A percentile compares a stretch with the other conserved stretches of the same genome.
These are phyloP conservation scores for Netelia virgata DNA, from an alignment of 2,888 invertebrate genomes.

Conservation along the genomic window DNA sequence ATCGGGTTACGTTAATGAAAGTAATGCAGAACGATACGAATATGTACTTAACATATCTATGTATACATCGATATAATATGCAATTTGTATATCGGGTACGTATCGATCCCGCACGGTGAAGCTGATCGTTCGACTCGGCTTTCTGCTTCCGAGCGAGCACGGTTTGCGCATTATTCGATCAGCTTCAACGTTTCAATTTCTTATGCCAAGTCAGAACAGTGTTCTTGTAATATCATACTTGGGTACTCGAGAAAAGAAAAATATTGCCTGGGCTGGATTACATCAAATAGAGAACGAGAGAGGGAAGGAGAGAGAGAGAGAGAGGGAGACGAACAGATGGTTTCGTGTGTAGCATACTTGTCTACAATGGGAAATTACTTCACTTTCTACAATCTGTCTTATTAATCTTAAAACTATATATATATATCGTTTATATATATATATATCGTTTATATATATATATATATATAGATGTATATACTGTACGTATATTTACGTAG, in stretches of 20 bases:
- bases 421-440: too few species aligned
- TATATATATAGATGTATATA: constrained; percentile 11
- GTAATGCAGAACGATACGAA: not conserved
- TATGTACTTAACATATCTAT: constrained; percentile 13
- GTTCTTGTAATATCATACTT: constrained; percentile 33
- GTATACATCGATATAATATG: not conserved
- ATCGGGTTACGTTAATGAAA: constrained; percentile 17
- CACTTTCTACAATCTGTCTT: constrained; percentile 80
- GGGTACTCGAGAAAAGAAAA: not conserved
- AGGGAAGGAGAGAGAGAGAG: constrained; percentile 21
- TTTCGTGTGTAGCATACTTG: constrained; percentile 37
- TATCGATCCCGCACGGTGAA: not conserved
- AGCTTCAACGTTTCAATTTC: constrained; percentile 2
- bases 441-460: constrained; percentile 72
- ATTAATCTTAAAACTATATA: constrained; percentile 75
- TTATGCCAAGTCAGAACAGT: not conserved
- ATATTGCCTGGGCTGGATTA: not conserved
- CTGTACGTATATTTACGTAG: constrained; percentile 62
- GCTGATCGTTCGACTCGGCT: constrained; percentile 2
- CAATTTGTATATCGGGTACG: not conserved
- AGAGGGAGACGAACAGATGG: constrained; percentile 9
- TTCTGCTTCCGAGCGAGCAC: not conserved
- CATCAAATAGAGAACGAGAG: constrained; percentile 11
- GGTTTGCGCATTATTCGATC: constrained; percentile 11
- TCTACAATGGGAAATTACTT: constrained; percentile 78